A percentile compares a stretch with the other conserved stretches of the same genome.
phyloP scores from a whole-genome alignment of 2,113 vertebrate genomes.

The Alosa alosa region DNA sequence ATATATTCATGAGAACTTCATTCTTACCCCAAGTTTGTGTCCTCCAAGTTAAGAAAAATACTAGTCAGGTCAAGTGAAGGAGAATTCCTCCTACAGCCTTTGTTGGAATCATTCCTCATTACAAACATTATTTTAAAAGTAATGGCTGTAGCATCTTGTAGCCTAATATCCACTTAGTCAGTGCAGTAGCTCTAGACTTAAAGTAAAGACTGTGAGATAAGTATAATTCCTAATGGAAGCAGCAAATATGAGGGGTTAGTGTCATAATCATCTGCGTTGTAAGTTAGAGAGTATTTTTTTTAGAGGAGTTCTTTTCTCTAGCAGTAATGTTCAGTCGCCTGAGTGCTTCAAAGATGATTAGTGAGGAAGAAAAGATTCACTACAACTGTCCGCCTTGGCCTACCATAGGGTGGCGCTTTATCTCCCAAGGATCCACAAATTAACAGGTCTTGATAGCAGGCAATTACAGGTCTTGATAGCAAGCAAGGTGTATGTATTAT shows the following conservation, averaged over 20 bases:
- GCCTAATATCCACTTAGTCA: neutral
- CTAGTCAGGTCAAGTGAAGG: neutral
- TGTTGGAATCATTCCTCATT: too few relatives aligned
- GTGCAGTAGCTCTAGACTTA: neutral
- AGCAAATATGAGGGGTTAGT: neutral
- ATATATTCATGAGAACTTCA: too few relatives aligned
- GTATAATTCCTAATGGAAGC: neutral
- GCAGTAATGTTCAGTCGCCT: neutral
- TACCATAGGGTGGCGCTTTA: neutral
- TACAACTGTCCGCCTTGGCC: neutral
- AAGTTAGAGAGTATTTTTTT: neutral
- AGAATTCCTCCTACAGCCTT: neutral
- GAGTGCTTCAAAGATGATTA: neutral
- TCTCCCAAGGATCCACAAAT: neutral
- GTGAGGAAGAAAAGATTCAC: neutral
- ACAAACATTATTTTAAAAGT: neutral
- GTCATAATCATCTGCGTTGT: neutral
- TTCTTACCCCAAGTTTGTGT: neutral
- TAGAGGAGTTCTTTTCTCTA: neutral
- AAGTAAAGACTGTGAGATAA: neutral
- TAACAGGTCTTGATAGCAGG: neutral
- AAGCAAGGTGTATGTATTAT: too few relatives aligned
- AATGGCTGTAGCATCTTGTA: neutral
- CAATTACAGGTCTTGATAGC: neutral
- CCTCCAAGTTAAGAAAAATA: neutral